Conservation (phyloP, 2,797 vertebrate species). For the Microhierax caerulescens region DNA sequence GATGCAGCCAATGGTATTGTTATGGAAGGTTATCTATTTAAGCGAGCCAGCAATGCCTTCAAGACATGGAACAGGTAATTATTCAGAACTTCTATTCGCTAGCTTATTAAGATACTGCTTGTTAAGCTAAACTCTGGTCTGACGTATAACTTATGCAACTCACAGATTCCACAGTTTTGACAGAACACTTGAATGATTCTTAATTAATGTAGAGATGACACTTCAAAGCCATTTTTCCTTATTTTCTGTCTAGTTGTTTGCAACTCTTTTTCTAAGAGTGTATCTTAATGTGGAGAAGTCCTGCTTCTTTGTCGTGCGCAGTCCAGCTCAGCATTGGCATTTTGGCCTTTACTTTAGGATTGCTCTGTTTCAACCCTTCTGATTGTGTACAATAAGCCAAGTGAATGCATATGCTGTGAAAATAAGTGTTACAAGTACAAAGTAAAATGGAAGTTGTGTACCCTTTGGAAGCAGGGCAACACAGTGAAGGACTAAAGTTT, state of each 20-base stretch:
- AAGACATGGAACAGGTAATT: constrained; percentile 98
- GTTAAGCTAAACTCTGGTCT: background rate
- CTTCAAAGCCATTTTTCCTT: background rate
- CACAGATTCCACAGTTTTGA: background rate
- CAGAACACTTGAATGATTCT: background rate
- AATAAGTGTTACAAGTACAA: background rate
- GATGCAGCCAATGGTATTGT: constrained; percentile 93
- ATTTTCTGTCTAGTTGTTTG: background rate
- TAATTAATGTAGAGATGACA: background rate
- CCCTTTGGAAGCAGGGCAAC: background rate
- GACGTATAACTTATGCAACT: background rate
- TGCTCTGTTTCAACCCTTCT: background rate
- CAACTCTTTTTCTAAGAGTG: background rate
- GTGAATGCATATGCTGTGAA: background rate
- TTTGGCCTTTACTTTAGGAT: background rate
- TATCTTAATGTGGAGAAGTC: background rate
- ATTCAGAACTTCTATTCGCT: background rate
- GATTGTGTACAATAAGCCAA: background rate
- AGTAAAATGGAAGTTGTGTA: background rate
- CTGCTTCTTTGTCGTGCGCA: fast-evolving
- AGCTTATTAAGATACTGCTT: background rate
- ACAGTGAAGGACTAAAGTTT: background rate
- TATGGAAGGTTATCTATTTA: constrained; percentile 98
- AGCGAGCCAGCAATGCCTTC: constrained; percentile 98
- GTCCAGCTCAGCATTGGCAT: background rate